These are phyloP conservation scores for Achlya flavicornis DNA, from an alignment of 2,888 invertebrate genomes.

Conservation along the genomic window DNA sequence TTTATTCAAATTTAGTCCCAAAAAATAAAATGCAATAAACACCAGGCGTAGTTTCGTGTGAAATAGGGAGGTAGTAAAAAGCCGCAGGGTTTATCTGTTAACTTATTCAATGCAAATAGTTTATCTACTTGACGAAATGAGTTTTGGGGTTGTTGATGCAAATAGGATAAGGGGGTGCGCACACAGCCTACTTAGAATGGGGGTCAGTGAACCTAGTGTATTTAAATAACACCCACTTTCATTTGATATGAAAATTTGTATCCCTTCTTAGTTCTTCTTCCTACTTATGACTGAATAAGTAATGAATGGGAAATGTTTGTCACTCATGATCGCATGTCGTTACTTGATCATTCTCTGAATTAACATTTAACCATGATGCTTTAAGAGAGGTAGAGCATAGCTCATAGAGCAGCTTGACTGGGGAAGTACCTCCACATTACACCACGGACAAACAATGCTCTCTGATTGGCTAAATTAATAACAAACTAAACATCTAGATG, in stretches of 20 bases:
- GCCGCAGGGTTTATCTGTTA: constrained; percentile 7
- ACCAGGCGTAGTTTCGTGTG: background rate
- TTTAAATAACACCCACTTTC: background rate
- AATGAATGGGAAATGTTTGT: background rate
- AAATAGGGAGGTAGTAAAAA: constrained; percentile 3
- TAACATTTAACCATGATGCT: no score
- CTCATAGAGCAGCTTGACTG: no score
- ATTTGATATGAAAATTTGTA: background rate
- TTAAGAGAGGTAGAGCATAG: no score
- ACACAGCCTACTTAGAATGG: background rate
- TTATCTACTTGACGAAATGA: constrained; percentile 6
- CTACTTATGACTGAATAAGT: no score
- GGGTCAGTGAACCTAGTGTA: background rate
- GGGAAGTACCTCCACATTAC: no score
- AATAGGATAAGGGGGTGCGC: constrained; percentile 4
- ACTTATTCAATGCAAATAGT: constrained; percentile 9
- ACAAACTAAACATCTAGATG: no score
- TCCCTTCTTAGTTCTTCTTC: no score
- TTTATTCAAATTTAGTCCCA: background rate
- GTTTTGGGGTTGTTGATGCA: constrained; percentile 8
- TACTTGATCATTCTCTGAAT: no score
- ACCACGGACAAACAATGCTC: no score
- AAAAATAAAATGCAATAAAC: background rate
- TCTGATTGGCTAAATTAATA: no score
- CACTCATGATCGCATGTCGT: background rate